phyloP scores from a whole-genome alignment of 2,797 vertebrate species.

The Gastrophryne carolinensis region DNA sequence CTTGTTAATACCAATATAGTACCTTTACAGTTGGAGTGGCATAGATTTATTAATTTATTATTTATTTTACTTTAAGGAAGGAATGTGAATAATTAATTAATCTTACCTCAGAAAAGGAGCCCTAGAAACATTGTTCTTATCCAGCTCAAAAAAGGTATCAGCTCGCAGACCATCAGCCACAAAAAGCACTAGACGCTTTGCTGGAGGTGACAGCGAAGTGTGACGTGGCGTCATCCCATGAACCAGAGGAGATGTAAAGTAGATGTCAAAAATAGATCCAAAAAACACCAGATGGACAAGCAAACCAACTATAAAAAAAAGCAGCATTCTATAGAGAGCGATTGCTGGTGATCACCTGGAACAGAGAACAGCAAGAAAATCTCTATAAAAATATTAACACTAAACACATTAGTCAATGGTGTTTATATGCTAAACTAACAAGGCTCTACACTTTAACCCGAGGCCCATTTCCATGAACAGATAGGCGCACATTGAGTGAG shows the following conservation, averaged over 20 bases:
- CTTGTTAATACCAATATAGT: too few relatives aligned
- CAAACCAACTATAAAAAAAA: constrained; percentile 83
- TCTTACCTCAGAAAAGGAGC: constrained; percentile 86
- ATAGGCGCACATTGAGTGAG: too few relatives aligned
- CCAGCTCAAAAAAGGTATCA: constrained; percentile 78
- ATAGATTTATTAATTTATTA: too few relatives aligned
- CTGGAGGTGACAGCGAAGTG: constrained; percentile 77
- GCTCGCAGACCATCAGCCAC: constrained; percentile 94
- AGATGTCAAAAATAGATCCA: constrained; percentile 95
- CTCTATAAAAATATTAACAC: not conserved
- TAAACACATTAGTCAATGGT: too few relatives aligned
- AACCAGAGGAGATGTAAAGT: constrained; percentile 94
- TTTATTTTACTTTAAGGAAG: too few relatives aligned
- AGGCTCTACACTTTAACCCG: too few relatives aligned
- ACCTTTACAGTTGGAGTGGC: too few relatives aligned
- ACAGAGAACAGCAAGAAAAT: not conserved
- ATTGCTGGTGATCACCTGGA: not conserved
- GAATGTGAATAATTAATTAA: too few relatives aligned
- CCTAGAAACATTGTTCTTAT: constrained; percentile 63
- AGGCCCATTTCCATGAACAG: too few relatives aligned
- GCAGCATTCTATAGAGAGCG: constrained; percentile 57
- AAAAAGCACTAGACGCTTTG: constrained; percentile 84
- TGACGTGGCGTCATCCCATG: constrained; percentile 89
- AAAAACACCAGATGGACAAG: constrained; percentile 91
- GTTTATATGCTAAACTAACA: too few relatives aligned